These are phyloP conservation scores for Ptychodera flava DNA, from an alignment of 35 echinoderm and acorn worm genomes.

Conservation along the genomic window DNA sequence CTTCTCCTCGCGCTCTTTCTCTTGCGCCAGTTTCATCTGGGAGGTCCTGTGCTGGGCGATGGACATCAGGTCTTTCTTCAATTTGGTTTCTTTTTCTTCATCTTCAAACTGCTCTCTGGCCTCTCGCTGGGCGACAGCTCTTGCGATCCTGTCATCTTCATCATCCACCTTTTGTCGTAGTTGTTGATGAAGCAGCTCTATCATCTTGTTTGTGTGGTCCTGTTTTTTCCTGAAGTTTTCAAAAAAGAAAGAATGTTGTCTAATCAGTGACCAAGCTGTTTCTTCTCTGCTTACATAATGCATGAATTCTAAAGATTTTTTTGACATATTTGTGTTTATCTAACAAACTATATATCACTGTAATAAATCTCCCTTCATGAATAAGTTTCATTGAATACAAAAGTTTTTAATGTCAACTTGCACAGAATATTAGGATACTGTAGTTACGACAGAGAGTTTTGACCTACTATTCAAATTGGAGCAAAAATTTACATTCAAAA, in stretches of 20 bases:
- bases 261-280: too few relatives aligned
- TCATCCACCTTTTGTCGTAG: constrained; percentile 73
- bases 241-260: not conserved
- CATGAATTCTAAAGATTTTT: too few relatives aligned
- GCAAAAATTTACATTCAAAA: too few relatives aligned
- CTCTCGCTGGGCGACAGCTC: constrained; percentile 57
- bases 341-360: too few relatives aligned
- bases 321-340: too few relatives aligned
- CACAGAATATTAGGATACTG: too few relatives aligned
- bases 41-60: constrained; percentile 49
- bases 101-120: constrained; percentile 55
- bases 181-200: constrained; percentile 62
- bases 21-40: constrained; percentile 78
- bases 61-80: constrained; percentile 35
- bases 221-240: constrained; percentile 68
- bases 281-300: too few relatives aligned
- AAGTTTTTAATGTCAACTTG: too few relatives aligned
- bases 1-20: constrained; percentile 57
- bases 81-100: constrained; percentile 50
- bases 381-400: too few relatives aligned
- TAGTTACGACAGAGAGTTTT: too few relatives aligned
- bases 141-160: constrained; percentile 83
- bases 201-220: constrained; percentile 75
- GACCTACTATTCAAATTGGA: too few relatives aligned
- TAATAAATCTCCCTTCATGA: too few relatives aligned